Conservation (phyloP, 2,797 vertebrate species). For the Borostomias antarcticus region DNA sequence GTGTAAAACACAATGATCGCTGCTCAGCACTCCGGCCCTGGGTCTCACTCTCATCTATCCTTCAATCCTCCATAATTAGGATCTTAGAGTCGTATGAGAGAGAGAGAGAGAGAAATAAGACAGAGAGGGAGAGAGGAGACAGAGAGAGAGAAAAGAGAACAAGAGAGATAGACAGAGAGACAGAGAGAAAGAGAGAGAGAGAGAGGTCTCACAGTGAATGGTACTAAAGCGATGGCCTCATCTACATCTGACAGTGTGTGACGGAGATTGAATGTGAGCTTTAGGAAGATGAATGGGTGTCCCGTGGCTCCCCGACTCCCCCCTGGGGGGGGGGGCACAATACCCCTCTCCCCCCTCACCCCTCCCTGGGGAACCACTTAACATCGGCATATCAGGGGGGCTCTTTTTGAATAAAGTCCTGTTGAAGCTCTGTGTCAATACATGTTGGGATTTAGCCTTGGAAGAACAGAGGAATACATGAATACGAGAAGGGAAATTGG, state of each 20-base stretch:
- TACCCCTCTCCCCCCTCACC: constrained; percentile 34
- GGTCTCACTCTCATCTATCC: too few species aligned
- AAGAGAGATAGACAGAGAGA: too few species aligned
- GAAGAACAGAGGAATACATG: constrained; percentile 30
- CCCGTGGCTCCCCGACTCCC: constrained; percentile 56
- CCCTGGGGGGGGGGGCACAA: constrained; percentile 55
- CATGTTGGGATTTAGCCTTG: not conserved
- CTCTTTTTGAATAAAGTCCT: constrained; percentile 58
- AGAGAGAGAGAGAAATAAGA: rapidly evolving
- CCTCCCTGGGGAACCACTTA: constrained; percentile 49
- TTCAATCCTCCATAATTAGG: too few species aligned
- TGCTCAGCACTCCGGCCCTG: too few species aligned
- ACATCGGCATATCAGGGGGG: constrained; percentile 57
- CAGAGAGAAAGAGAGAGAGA: too few species aligned
- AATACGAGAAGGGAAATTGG: not conserved
- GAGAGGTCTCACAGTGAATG: too few species aligned
- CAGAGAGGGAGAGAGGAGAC: not conserved
- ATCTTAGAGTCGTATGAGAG: too few species aligned
- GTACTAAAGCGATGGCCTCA: constrained; percentile 71
- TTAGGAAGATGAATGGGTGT: constrained; percentile 81
- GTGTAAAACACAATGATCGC: too few species aligned
- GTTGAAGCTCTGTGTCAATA: constrained; percentile 60
- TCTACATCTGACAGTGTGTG: constrained; percentile 78
- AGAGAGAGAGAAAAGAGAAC: too few species aligned
- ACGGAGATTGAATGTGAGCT: constrained; percentile 82